These are phyloP conservation scores for Naso thynnoides DNA, from an alignment of 2,797 vertebrate species.

Conservation along the genomic window DNA sequence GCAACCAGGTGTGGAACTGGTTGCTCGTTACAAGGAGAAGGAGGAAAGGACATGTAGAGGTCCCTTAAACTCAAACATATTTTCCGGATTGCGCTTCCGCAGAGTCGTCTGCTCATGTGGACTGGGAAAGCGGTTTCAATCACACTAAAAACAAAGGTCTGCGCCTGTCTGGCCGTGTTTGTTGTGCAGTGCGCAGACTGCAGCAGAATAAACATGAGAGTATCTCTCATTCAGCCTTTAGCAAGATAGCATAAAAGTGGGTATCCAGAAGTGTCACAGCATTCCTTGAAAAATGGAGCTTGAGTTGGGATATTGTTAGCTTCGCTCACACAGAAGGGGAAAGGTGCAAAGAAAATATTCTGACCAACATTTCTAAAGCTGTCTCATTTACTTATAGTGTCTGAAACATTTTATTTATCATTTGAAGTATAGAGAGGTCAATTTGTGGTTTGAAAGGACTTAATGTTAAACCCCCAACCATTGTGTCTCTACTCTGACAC, in stretches of 20 bases:
- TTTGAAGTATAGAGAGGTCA: too few species aligned
- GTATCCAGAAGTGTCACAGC: background rate
- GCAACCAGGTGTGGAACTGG: too few species aligned
- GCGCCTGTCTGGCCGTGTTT: too few species aligned
- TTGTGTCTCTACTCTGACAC: background rate
- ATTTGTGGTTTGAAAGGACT: background rate
- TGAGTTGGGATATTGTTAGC: background rate
- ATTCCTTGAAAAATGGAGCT: background rate
- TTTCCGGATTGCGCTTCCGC: too few species aligned
- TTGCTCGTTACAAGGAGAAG: too few species aligned
- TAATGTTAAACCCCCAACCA: background rate
- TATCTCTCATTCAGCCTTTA: background rate
- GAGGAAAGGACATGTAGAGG: too few species aligned
- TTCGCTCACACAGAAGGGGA: background rate
- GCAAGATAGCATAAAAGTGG: background rate
- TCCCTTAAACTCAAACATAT: too few species aligned
- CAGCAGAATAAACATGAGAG: background rate
- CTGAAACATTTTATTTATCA: background rate
- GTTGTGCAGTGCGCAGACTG: too few species aligned
- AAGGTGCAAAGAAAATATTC: background rate
- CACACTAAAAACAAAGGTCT: too few species aligned
- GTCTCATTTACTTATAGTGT: background rate
- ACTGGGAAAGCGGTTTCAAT: too few species aligned
- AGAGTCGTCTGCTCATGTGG: too few species aligned
- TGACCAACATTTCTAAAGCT: background rate